phyloP scores from a whole-genome alignment of 2,888 invertebrate genomes.

The Brachypalpus laphriformis region DNA sequence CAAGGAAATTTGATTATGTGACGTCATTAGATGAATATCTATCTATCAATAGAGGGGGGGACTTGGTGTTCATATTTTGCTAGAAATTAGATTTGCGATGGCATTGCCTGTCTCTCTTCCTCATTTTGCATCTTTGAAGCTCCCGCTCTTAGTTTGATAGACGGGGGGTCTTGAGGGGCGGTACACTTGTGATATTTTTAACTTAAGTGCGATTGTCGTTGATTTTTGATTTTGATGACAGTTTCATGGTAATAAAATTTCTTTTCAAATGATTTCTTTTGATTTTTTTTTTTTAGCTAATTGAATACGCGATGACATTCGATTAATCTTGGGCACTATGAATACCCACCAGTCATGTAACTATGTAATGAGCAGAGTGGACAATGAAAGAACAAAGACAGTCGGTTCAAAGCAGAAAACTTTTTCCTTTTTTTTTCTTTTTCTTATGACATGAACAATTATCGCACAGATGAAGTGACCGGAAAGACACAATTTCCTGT shows the following conservation, averaged over 20 bases:
- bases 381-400: conserved; percentile 49
- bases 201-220: conserved; percentile 49
- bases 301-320: conserved; percentile 38
- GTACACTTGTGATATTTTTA: conserved; percentile 22
- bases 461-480: conserved; percentile 30
- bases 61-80: conserved; percentile 61
- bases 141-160: conserved; percentile 10
- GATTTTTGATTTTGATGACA: conserved; percentile 23
- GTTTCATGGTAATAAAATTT: conserved; percentile 38
- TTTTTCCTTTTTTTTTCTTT: too few species aligned
- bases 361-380: not conserved
- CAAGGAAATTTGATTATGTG: conserved; percentile 77
- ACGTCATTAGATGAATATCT: conserved; percentile 77
- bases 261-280: conserved; percentile 30
- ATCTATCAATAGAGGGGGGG: conserved; percentile 56
- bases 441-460: conserved; percentile 15
- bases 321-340: conserved; percentile 11
- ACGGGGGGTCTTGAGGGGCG: not conserved
- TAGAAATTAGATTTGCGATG: conserved; percentile 68
- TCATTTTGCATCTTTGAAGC: conserved; percentile 3
- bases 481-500: conserved; percentile 66
- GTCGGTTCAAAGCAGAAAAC: not conserved
- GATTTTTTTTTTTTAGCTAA: conserved; percentile 38
- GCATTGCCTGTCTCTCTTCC: conserved; percentile 5
- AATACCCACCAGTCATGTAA: conserved; percentile 3